phyloP scores from a whole-genome alignment of 2,888 invertebrate species.

The Clostera curtula region DNA sequence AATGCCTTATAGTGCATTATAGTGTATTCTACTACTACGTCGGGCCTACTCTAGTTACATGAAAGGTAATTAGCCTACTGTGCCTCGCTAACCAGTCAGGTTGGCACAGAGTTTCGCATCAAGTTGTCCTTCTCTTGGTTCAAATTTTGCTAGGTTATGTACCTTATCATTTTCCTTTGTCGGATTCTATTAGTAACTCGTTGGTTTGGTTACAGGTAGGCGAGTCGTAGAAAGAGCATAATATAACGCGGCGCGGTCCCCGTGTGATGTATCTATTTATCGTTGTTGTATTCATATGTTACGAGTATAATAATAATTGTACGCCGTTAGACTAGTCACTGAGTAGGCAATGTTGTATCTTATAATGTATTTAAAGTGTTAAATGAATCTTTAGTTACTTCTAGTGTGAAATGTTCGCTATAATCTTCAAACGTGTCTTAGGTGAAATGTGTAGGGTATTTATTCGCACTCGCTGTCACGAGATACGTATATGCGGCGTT shows the following conservation, averaged over 20 bases:
- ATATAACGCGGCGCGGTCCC: slow-evolving; percentile 25
- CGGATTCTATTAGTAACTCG: background rate
- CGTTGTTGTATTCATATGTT: slow-evolving; percentile 61
- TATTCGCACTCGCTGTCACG: slow-evolving; percentile 51
- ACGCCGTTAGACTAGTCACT: slow-evolving; percentile 72
- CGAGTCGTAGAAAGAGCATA: slow-evolving; percentile 21
- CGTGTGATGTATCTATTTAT: slow-evolving; percentile 58
- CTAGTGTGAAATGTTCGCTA: slow-evolving; percentile 62
- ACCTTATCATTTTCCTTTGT: no score
- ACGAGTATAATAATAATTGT: slow-evolving; percentile 47
- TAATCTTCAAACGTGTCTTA: slow-evolving; percentile 51
- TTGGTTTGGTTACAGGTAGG: slow-evolving; percentile 20
- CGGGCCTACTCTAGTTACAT: no score
- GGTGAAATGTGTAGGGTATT: slow-evolving; percentile 56
- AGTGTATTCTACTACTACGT: no score
- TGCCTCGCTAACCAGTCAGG: no score
- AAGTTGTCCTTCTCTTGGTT: no score
- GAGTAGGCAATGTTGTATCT: slow-evolving; percentile 68
- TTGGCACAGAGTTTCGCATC: no score
- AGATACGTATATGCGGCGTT: slow-evolving; percentile 15
- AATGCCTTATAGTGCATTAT: no score
- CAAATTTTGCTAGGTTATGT: no score
- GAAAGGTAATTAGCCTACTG: no score
- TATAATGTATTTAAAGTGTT: slow-evolving; percentile 62
- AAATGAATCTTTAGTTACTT: slow-evolving; percentile 69